Conservation (phyloP, 2,888 invertebrate species). For the Adineta ricciae region DNA sequence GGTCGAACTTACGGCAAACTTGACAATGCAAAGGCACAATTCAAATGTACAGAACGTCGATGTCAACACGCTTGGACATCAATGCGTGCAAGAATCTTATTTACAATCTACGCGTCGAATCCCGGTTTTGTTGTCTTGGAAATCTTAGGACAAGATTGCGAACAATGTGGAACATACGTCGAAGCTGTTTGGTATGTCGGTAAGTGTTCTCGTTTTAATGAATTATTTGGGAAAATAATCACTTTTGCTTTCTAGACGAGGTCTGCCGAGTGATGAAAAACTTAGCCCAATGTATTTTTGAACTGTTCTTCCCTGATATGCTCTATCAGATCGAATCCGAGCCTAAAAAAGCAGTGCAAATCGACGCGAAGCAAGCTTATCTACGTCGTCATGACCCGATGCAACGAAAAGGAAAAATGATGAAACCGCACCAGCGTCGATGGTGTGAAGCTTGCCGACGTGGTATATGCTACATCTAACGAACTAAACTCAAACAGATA, state of each 20-base stretch:
- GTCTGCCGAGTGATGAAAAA: not conserved
- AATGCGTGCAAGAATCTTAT: not conserved
- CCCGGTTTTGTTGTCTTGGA: not conserved
- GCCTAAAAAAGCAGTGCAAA: not conserved
- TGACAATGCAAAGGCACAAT: constrained; percentile 12
- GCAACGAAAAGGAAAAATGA: not conserved
- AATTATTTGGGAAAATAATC: not conserved
- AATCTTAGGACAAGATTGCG: not conserved
- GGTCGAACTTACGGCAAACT: not conserved
- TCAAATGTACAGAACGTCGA: not conserved
- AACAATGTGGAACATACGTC: not conserved
- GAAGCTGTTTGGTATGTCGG: not conserved
- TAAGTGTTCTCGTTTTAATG: not conserved
- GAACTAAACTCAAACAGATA: not conserved
- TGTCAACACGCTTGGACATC: not conserved
- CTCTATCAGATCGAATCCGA: not conserved
- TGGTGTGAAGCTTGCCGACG: not conserved
- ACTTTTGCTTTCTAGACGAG: not conserved
- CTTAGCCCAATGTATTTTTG: not conserved
- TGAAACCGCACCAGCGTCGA: not conserved
- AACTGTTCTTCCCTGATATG: not conserved
- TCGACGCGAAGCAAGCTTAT: too few species aligned
- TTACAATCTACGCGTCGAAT: not conserved
- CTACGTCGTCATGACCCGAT: not conserved
- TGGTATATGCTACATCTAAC: not conserved